Evolutionary conservation across 2,888 invertebrate species (phyloP).

Genomic region (Darwinula stevensoni): DNA sequence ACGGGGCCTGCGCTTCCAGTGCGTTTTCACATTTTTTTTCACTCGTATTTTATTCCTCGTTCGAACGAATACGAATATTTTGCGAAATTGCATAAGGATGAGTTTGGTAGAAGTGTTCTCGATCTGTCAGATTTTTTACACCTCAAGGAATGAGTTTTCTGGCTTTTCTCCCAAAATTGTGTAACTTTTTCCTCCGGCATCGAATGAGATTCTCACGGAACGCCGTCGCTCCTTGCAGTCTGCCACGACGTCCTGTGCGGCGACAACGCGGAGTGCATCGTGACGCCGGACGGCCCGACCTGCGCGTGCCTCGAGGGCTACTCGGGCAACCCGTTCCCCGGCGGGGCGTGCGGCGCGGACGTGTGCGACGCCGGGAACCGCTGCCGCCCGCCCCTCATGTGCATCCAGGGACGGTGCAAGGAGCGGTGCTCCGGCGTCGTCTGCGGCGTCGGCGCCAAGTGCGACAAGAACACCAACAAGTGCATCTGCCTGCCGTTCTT

Average conservation of each 20-base stretch:
- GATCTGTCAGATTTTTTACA: too few relatives aligned
- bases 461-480: constrained; percentile 44
- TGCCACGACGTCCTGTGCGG: constrained; percentile 15
- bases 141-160: too few relatives aligned
- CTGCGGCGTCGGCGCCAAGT: constrained; percentile 62
- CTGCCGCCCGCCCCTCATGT: constrained; percentile 45
- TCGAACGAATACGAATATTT: too few relatives aligned
- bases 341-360: constrained; percentile 51
- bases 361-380: constrained; percentile 44
- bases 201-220: too few relatives aligned
- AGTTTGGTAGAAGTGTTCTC: too few relatives aligned
- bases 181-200: too few relatives aligned
- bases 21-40: too few relatives aligned
- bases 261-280: constrained; percentile 26
- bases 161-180: too few relatives aligned
- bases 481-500: constrained; percentile 64
- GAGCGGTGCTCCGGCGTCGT: constrained; percentile 57
- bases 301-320: constrained; percentile 63
- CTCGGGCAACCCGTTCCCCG: constrained; percentile 69
- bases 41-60: too few relatives aligned
- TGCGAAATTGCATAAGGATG: too few relatives aligned
- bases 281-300: constrained; percentile 50
- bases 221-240: too few relatives aligned
- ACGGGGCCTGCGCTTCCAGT: too few relatives aligned
- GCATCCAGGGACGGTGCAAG: constrained; percentile 61